Conservation (phyloP, 1,140 invertebrate species). For the Euschistus heros region DNA sequence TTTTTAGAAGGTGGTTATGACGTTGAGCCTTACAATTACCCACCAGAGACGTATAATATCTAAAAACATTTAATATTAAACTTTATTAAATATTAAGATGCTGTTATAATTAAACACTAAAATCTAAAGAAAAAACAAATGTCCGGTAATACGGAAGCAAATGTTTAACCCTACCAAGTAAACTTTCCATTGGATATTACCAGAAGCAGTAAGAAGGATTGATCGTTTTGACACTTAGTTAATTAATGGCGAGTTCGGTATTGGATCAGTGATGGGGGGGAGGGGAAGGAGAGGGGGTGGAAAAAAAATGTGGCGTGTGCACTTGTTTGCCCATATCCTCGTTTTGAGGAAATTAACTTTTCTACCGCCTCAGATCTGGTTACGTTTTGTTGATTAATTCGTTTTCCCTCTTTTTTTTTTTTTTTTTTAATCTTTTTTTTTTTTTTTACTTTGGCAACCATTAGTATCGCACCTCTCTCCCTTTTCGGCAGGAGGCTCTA, state of each 20-base stretch:
- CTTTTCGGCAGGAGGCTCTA: background rate
- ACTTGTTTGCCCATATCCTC: background rate
- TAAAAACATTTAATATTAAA: too few relatives aligned
- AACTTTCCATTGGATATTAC: too few relatives aligned
- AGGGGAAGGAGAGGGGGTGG: background rate
- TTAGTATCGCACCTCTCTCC: background rate
- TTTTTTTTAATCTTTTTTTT: background rate
- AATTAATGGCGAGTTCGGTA: background rate
- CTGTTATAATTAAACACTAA: too few relatives aligned
- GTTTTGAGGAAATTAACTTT: conserved; percentile 7
- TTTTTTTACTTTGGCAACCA: background rate
- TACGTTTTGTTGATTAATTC: conserved; percentile 8
- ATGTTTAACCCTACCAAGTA: too few relatives aligned
- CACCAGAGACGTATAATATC: too few relatives aligned
- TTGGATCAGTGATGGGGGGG: background rate
- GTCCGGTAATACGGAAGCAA: too few relatives aligned
- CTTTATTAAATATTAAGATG: too few relatives aligned
- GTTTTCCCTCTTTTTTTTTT: too few relatives aligned
- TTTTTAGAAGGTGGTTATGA: too few relatives aligned
- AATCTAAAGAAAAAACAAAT: too few relatives aligned
- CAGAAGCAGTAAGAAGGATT: background rate
- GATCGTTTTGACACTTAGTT: conserved; percentile 8
- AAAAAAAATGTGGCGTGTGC: too few relatives aligned
- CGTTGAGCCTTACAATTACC: too few relatives aligned
- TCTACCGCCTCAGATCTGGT: conserved; percentile 1